These are phyloP conservation scores for Archips crataeganus DNA, from an alignment of 2,888 invertebrate species.

Conservation along the genomic window DNA sequence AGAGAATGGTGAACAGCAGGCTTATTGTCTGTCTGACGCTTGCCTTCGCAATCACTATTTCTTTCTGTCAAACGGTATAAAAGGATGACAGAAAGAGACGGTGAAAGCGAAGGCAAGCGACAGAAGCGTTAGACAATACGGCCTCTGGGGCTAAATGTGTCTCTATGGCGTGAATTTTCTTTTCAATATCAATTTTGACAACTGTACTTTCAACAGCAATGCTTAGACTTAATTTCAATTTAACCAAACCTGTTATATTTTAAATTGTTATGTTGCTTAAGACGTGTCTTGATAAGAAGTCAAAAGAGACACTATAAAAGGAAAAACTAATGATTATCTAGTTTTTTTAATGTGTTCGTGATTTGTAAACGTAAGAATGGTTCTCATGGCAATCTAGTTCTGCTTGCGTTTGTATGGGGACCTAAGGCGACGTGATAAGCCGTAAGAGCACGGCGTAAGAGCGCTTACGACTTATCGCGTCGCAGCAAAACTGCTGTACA, in stretches of 20 bases:
- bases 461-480: constrained; percentile 47
- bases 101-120: no score
- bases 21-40: no score
- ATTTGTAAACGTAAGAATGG: constrained; percentile 47
- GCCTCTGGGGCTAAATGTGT: no score
- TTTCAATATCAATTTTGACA: no score
- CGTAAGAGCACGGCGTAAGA: neutral
- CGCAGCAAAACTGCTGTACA: constrained; percentile 49
- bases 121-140: no score
- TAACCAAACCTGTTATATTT: neutral
- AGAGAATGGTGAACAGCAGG: no score
- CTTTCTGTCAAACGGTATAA: no score
- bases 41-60: no score
- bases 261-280: neutral
- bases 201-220: no score
- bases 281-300: neutral
- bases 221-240: neutral
- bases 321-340: constrained; percentile 11
- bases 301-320: neutral
- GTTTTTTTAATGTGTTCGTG: constrained; percentile 39
- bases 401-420: constrained; percentile 43
- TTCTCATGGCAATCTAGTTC: constrained; percentile 42
- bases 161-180: no score
- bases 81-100: no score
- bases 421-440: constrained; percentile 47